A percentile compares a stretch with the other conserved stretches of the same genome.
These are phyloP conservation scores for Cebus imitator DNA, from an alignment of 2,113 vertebrate species.

Conservation along the genomic window DNA sequence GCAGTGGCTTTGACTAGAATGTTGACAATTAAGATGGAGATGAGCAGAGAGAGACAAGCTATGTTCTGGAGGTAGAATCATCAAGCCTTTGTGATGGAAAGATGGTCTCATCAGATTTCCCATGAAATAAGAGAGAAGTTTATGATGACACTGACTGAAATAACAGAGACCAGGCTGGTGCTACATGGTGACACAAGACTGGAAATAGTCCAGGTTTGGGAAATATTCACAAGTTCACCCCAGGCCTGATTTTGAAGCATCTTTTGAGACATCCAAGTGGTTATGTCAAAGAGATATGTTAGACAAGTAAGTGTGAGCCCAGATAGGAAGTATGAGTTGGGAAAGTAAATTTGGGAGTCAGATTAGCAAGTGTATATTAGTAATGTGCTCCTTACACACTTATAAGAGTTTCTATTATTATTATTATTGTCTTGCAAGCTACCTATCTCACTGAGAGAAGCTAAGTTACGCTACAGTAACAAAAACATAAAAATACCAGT, in stretches of 20 bases:
- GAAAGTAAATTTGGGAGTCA: neutral
- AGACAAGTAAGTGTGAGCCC: neutral
- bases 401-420: neutral
- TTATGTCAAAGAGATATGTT: neutral
- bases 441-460: neutral
- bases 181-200: neutral
- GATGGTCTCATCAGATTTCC: neutral
- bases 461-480: neutral
- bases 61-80: neutral
- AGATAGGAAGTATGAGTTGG: neutral
- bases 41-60: neutral
- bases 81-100: neutral
- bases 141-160: neutral
- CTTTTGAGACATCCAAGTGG: neutral
- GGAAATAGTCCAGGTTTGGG: neutral
- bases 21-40: neutral
- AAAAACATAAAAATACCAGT: neutral
- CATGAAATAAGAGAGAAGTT: neutral
- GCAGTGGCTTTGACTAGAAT: neutral
- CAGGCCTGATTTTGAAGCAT: neutral
- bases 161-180: neutral
- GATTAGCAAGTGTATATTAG: neutral
- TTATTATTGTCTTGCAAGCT: neutral
- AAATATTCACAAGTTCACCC: neutral
- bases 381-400: neutral